phyloP scores from a whole-genome alignment of 30 jellyfish, hydroid and myxozoan species.

The Calvadosia cruxmelitensis region DNA sequence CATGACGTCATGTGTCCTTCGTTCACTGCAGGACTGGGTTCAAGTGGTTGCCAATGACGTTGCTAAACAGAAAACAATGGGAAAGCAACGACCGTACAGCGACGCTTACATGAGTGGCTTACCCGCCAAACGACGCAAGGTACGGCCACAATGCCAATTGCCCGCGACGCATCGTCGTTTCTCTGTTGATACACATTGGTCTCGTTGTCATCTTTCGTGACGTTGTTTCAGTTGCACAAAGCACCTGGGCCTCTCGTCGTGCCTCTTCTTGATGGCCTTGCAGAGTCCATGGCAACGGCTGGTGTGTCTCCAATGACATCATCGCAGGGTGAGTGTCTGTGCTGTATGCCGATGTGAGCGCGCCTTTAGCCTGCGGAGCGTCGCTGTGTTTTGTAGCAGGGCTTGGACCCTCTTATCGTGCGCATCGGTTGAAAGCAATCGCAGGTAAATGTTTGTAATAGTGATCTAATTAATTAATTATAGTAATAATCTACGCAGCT shows the following conservation, averaged over 20 bases:
- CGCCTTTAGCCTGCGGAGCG: too few relatives aligned
- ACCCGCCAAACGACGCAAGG: slow-evolving; percentile 84
- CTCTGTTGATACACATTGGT: too few relatives aligned
- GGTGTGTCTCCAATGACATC: not conserved
- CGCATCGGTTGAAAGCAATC: too few relatives aligned
- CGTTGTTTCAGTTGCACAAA: not conserved
- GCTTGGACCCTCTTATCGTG: too few relatives aligned
- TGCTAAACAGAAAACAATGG: slow-evolving; percentile 58
- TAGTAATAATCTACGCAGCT: too few relatives aligned
- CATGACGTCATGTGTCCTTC: too few relatives aligned
- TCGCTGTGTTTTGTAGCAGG: too few relatives aligned
- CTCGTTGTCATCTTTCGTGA: not conserved
- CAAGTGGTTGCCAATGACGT: slow-evolving; percentile 63
- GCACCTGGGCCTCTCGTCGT: not conserved
- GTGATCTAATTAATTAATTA: too few relatives aligned
- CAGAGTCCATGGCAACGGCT: not conserved
- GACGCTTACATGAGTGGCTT: slow-evolving; percentile 87
- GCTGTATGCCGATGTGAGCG: not conserved
- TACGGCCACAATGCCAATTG: too few relatives aligned
- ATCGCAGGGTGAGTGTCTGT: not conserved
- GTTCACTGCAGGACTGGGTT: slow-evolving; percentile 72
- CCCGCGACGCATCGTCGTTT: too few relatives aligned
- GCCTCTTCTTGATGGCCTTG: not conserved
- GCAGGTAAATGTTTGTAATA: too few relatives aligned
- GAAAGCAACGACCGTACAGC: slow-evolving; percentile 76